phyloP scores from a whole-genome alignment of 1,140 invertebrate species.

The Drosophila oshimai region DNA sequence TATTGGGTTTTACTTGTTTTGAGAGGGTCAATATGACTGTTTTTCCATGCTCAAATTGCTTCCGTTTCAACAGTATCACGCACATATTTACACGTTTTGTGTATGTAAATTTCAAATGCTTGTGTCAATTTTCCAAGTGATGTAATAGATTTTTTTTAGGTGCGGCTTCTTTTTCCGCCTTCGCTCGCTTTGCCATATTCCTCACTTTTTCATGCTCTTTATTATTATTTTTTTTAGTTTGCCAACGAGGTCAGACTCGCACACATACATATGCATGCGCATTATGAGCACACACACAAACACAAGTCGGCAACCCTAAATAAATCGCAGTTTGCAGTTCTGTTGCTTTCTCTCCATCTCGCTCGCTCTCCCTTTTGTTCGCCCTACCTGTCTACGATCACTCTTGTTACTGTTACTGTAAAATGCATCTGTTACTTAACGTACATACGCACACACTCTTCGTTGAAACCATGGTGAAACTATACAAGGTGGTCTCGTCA shows the following conservation, averaged over 20 bases:
- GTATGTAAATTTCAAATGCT: slow-evolving; percentile 31
- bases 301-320: slow-evolving; percentile 17
- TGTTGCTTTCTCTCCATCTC: background rate
- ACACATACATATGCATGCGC: slow-evolving; percentile 8
- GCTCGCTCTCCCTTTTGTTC: background rate
- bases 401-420: slow-evolving; percentile 8
- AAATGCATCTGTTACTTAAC: slow-evolving; percentile 32
- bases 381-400: slow-evolving; percentile 39
- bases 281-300: slow-evolving; percentile 9
- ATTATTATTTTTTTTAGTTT: slow-evolving; percentile 29
- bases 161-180: slow-evolving; percentile 54
- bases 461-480: too few species aligned
- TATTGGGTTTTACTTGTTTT: slow-evolving; percentile 12
- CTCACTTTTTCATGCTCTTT: slow-evolving; percentile 29
- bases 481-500: too few species aligned
- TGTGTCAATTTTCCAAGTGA: slow-evolving; percentile 71
- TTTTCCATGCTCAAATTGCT: slow-evolving; percentile 25
- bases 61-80: slow-evolving; percentile 8
- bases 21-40: slow-evolving; percentile 1
- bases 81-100: slow-evolving; percentile 2
- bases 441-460: slow-evolving; percentile 11
- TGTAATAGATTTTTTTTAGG: slow-evolving; percentile 71
- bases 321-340: slow-evolving; percentile 49
- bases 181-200: slow-evolving; percentile 15
- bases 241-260: slow-evolving; percentile 57